A percentile compares a stretch with the other conserved stretches of the same genome.
Conservation (phyloP, 2,113 vertebrate genomes). For the Tichodroma muraria region DNA sequence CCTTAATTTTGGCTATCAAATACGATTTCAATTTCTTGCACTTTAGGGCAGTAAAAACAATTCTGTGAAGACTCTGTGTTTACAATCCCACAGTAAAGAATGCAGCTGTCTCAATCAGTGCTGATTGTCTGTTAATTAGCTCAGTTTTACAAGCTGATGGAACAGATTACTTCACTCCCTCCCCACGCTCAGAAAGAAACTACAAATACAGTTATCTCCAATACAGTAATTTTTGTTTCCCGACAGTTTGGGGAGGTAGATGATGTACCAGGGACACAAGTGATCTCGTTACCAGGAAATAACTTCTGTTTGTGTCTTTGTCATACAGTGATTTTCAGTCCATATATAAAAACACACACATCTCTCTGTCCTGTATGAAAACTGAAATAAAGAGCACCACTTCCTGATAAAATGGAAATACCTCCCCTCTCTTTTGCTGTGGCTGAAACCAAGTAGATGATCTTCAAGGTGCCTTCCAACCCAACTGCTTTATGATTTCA, state of each 20-base stretch:
- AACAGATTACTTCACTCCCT: constrained; percentile 79
- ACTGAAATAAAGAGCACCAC: background rate
- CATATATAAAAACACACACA: background rate
- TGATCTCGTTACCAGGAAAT: background rate
- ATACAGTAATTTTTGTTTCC: background rate
- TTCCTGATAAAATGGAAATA: background rate
- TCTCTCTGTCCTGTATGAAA: background rate
- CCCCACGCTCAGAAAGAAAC: constrained; percentile 9
- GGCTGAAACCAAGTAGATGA: background rate
- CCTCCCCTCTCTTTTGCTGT: background rate
- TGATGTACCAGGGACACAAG: background rate
- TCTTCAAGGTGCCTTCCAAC: background rate
- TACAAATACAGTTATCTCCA: constrained; percentile 57
- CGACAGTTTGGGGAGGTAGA: background rate
- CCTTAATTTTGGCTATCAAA: constrained; percentile 43
- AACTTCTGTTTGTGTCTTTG: background rate
- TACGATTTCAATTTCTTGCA: constrained; percentile 34
- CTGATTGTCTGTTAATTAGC: constrained; percentile 78
- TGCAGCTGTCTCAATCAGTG: constrained; percentile 74
- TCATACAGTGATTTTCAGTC: background rate
- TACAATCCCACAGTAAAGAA: constrained; percentile 42
- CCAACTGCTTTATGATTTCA: background rate
- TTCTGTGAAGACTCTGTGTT: constrained; percentile 33
- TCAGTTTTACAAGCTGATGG: constrained; percentile 79
- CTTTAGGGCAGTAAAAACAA: constrained; percentile 41